A percentile compares a stretch with the other conserved stretches of the same genome.
phyloP scores from a whole-genome alignment of 2,888 invertebrate genomes.

The Acleris sparsana region DNA sequence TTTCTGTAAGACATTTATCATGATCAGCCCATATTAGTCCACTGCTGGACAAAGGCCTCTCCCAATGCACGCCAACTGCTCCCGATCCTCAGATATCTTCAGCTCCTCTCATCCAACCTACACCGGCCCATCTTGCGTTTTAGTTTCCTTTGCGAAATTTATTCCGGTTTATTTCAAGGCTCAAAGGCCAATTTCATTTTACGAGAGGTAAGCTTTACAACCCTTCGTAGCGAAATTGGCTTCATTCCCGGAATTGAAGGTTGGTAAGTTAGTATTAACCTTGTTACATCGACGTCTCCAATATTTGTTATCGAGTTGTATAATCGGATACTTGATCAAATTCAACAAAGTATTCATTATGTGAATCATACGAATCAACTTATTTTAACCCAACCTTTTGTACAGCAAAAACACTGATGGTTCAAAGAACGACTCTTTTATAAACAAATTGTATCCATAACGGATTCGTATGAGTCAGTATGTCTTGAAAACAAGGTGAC shows the following conservation, averaged over 20 bases:
- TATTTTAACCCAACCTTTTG: neutral
- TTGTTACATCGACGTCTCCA: neutral
- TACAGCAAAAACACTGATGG: neutral
- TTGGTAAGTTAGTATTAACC: slow-evolving; percentile 2
- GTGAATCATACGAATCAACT: slow-evolving; percentile 7
- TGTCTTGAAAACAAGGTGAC: neutral
- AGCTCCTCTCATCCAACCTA: no score
- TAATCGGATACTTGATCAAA: no score
- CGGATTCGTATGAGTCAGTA: neutral
- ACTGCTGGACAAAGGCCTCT: no score
- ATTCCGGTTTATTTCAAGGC: slow-evolving; percentile 5
- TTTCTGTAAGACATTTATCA: no score
- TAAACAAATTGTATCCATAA: neutral
- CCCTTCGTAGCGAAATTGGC: slow-evolving; percentile 7
- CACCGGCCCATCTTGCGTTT: no score
- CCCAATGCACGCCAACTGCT: no score
- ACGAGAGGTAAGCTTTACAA: slow-evolving; percentile 15
- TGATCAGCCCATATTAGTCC: no score
- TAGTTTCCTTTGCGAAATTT: neutral
- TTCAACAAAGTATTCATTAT: no score
- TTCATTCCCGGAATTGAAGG: slow-evolving; percentile 3
- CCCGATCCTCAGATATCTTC: no score
- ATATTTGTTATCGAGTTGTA: neutral
- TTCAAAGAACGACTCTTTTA: neutral
- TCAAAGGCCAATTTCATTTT: slow-evolving; percentile 11